phyloP scores from a whole-genome alignment of 2,797 vertebrate species.

The Petrocephalus sullivani region DNA sequence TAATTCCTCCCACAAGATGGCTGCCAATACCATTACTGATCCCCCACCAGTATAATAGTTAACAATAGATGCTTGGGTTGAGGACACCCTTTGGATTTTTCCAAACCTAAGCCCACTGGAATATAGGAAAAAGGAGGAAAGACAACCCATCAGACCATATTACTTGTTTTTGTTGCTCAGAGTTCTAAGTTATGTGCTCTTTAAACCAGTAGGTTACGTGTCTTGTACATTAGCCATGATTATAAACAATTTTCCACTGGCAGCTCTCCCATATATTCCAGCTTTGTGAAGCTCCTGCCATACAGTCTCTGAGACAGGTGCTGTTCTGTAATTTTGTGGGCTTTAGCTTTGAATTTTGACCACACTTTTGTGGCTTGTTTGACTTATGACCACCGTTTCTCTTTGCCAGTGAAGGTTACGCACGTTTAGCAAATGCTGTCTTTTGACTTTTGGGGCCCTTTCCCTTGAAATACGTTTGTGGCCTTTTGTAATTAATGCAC shows the following conservation, averaged over 20 bases:
- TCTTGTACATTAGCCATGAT: not conserved
- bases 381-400: not conserved
- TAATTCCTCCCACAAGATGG: not conserved
- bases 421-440: not conserved
- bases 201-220: not conserved
- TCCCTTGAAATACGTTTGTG: not conserved
- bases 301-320: not conserved
- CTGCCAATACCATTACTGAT: not conserved
- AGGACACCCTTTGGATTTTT: not conserved
- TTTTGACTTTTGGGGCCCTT: not conserved
- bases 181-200: not conserved
- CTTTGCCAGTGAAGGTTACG: not conserved
- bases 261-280: not conserved
- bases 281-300: not conserved
- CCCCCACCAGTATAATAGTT: not conserved
- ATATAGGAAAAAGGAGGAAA: not conserved
- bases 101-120: not conserved
- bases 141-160: not conserved
- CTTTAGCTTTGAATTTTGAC: not conserved
- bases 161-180: not conserved
- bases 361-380: not conserved
- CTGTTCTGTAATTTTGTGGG: not conserved
- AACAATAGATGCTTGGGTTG: not conserved
- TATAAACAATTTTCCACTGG: not conserved
- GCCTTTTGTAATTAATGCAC: not conserved